Evolutionary conservation across 2,888 invertebrate species (phyloP).

Genomic region (Drepana falcataria): DNA sequence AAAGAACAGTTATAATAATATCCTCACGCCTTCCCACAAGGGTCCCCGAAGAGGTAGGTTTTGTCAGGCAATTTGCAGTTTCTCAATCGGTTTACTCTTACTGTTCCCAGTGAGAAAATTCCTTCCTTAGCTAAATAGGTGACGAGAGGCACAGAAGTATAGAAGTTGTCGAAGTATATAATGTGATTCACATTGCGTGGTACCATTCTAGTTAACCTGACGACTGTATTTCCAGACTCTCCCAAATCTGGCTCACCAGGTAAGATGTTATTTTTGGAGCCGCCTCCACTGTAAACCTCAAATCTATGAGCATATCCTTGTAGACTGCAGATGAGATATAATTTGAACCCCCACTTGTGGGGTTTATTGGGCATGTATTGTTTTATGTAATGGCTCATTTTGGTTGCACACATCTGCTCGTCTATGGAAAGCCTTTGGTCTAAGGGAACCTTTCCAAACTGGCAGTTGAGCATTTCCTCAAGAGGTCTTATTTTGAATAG

Average conservation of each 20-base stretch:
- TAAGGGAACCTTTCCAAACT: conserved; percentile 16
- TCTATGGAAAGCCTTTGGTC: conserved; percentile 11
- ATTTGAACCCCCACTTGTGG: conserved; percentile 28
- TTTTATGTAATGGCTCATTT: conserved; percentile 11
- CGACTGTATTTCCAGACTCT: conserved; percentile 27
- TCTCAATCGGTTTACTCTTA: conserved; percentile 24
- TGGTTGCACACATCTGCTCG: conserved; percentile 16
- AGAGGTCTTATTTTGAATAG: conserved; percentile 19
- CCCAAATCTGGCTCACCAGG: conserved; percentile 32
- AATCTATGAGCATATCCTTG: background rate
- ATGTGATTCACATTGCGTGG: conserved; percentile 30
- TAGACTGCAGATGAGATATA: conserved; percentile 15
- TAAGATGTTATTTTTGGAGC: conserved; percentile 20
- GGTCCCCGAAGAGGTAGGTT: too few relatives aligned
- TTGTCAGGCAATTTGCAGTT: conserved; percentile 31
- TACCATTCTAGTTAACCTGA: conserved; percentile 26
- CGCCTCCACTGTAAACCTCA: conserved; percentile 16
- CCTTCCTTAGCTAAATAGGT: conserved; percentile 27
- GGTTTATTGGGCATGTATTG: conserved; percentile 25
- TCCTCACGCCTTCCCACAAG: too few relatives aligned
- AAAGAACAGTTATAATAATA: too few relatives aligned
- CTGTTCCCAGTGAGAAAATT: conserved; percentile 27
- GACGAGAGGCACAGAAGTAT: conserved; percentile 24
- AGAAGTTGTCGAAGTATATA: too few relatives aligned
- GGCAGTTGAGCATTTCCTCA: conserved; percentile 19